phyloP scores from a whole-genome alignment of 1,140 invertebrate genomes.

The Drosophila orosa region DNA sequence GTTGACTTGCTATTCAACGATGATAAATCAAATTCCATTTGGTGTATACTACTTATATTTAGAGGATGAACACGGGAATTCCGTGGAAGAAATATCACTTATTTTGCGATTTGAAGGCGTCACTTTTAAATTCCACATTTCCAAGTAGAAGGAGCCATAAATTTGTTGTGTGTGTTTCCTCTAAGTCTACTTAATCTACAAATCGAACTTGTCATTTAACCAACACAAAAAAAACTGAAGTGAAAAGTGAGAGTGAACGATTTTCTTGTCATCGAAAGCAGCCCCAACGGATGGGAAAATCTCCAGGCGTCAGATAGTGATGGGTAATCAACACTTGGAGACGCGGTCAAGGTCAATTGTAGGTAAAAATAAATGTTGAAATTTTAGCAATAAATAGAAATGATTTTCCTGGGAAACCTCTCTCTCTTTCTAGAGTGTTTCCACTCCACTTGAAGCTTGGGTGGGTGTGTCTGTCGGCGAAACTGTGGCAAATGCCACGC shows the following conservation, averaged over 20 bases:
- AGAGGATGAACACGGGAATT: constrained; percentile 36
- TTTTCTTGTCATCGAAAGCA: constrained; percentile 60
- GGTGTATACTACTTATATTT: constrained; percentile 32
- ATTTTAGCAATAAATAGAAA: neutral
- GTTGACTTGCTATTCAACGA: constrained; percentile 31
- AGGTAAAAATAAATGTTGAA: neutral
- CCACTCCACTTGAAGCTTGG: neutral
- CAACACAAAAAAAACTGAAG: constrained; percentile 35
- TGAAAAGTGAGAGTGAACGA: constrained; percentile 74
- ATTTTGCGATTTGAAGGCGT: constrained; percentile 16
- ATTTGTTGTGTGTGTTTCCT: constrained; percentile 13
- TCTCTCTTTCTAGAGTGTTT: neutral
- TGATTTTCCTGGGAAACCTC: constrained; percentile 2
- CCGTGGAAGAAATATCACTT: constrained; percentile 28
- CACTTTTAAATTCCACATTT: constrained; percentile 26
- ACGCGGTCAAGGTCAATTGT: constrained; percentile 33
- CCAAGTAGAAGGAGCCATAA: constrained; percentile 36
- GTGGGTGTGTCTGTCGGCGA: constrained; percentile 25
- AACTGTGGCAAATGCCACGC: constrained; percentile 74
- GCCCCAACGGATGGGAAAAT: constrained; percentile 16
- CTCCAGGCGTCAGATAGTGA: constrained; percentile 25
- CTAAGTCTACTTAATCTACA: constrained; percentile 15
- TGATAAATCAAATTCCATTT: constrained; percentile 29
- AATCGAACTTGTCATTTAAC: constrained; percentile 46
- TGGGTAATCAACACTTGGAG: constrained; percentile 21